Conservation (phyloP, 2,888 invertebrate genomes). For the Tachystola acroxantha region DNA sequence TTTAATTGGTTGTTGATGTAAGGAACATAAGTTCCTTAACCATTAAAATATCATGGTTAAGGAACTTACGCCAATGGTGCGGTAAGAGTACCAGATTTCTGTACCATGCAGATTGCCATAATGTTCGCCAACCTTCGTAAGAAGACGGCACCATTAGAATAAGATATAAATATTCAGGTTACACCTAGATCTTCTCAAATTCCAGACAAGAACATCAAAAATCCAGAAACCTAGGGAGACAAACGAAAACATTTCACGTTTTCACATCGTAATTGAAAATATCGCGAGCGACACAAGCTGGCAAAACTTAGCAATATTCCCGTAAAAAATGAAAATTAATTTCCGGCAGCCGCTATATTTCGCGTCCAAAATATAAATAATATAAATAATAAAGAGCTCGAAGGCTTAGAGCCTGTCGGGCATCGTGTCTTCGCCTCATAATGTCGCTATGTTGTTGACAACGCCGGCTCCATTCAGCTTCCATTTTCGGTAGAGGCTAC, state of each 20-base stretch:
- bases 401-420: slow-evolving; percentile 65
- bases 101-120: too few relatives aligned
- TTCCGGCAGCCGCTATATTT: slow-evolving; percentile 51
- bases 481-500: slow-evolving; percentile 42
- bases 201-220: too few relatives aligned
- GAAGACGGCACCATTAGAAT: too few relatives aligned
- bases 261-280: slow-evolving; percentile 5
- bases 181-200: too few relatives aligned
- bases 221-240: too few relatives aligned
- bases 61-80: too few relatives aligned
- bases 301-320: slow-evolving; percentile 15
- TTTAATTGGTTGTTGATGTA: too few relatives aligned
- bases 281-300: slow-evolving; percentile 2
- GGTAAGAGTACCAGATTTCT: too few relatives aligned
- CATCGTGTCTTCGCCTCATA: slow-evolving; percentile 59
- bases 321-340: slow-evolving; percentile 32
- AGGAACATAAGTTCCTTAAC: too few relatives aligned
- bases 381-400: slow-evolving; percentile 46
- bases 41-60: too few relatives aligned
- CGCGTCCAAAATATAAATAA: slow-evolving; percentile 50
- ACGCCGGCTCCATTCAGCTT: slow-evolving; percentile 30
- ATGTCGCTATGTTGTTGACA: slow-evolving; percentile 60
- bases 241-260: background rate
- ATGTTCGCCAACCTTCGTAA: too few relatives aligned
- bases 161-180: too few relatives aligned